Base-by-base conservation (phyloP, 1,140 invertebrate species). In the Ylistrum balloti region DNA sequence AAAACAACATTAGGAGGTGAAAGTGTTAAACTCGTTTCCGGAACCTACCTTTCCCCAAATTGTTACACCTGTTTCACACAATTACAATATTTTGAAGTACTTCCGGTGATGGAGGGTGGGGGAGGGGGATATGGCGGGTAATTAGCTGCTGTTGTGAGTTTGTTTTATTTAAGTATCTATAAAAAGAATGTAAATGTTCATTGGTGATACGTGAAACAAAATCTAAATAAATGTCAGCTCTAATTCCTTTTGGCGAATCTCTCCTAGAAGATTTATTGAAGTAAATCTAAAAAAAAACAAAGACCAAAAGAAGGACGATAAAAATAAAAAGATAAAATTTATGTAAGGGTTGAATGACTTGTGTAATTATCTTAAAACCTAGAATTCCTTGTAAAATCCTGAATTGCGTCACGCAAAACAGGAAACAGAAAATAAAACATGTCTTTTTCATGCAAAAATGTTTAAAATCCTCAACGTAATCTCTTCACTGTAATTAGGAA, bases 21-120 rank as follows among this genome's bases (percentile, higher is more conserved):
- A 74, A 74, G 56, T 74, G 56, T 74, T 74, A 28, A 74, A 74
- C 56, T n/a, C 56, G 56, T 74, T 74, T 74, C 56, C 56, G 56
- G 56, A 74, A 74, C 17, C 56, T 5, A 74, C n/a, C 56, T 74
- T 0, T 28, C 56, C 41, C n/a, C n/a, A 74, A 74, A n/a, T 28
- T n/a, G 56, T 74, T 74, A 74, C 56, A 74, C 56, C 56, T 74
- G 56, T 74, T 74, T 74, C 56, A 11, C 28, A 74, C 28, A 74
- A 28, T 38, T 74, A 74, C n/a, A 74, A 28, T 5, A 74, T n/a
- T 74, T 7, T 28, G 56, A 74, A 74, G 35, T 28, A 74, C 56
- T 74, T 74, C 56, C 56, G 22, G 56, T n/a, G 56, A 74, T n/a
- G 56, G 13, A 74, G 22, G 2, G 56, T 74, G 28, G 9, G n/a